Conservation (phyloP, 2,888 invertebrate genomes). For the Xestia c-nigrum region DNA sequence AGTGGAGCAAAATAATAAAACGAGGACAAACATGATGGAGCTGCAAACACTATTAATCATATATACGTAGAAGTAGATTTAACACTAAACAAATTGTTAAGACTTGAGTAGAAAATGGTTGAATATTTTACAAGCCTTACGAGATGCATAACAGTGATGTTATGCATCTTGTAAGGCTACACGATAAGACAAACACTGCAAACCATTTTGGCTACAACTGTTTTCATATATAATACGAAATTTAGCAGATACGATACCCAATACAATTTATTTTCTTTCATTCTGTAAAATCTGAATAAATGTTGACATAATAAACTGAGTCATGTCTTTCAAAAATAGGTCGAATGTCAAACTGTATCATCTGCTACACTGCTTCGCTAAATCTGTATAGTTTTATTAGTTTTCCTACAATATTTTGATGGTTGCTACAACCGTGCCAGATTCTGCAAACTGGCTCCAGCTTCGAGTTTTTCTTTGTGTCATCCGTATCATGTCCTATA, state of each 20-base stretch:
- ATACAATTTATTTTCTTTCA: constrained; percentile 17
- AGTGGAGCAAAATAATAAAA: constrained; percentile 25
- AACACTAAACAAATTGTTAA: background rate
- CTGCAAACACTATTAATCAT: background rate
- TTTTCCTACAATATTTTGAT: constrained; percentile 55
- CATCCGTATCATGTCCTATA: constrained; percentile 8
- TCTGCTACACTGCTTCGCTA: constrained; percentile 36
- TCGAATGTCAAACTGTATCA: constrained; percentile 51
- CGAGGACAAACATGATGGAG: background rate
- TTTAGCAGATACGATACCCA: background rate
- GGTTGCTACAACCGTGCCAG: constrained; percentile 43
- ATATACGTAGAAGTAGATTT: background rate
- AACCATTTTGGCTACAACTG: background rate
- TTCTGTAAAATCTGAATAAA: constrained; percentile 20
- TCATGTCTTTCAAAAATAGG: constrained; percentile 43
- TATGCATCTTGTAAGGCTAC: too few species aligned
- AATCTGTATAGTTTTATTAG: constrained; percentile 57
- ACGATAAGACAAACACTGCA: background rate
- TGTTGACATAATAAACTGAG: constrained; percentile 31
- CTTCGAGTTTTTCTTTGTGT: constrained; percentile 14
- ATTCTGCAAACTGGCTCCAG: constrained; percentile 18
- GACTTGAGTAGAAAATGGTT: background rate
- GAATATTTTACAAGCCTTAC: background rate
- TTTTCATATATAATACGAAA: background rate
- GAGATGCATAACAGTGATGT: background rate